Evolutionary conservation across 2,113 vertebrate species (phyloP).

Genomic region (Poecile atricapillus): DNA sequence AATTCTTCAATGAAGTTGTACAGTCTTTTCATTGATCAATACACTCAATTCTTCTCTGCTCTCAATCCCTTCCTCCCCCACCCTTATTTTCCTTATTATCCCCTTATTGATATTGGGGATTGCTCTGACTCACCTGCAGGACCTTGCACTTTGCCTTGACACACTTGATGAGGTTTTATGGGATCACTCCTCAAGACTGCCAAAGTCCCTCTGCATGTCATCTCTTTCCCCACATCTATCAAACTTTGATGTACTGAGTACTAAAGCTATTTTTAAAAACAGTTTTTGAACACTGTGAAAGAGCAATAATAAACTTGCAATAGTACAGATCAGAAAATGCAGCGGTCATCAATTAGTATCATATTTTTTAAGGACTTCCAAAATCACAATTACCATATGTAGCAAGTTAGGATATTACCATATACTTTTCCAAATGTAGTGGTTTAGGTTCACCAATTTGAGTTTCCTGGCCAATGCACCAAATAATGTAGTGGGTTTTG

Average conservation of each 20-base stretch:
- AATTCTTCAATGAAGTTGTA: background rate
- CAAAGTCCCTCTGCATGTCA: background rate
- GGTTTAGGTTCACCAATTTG: too few species aligned
- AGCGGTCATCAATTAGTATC: background rate
- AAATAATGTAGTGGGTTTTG: too few species aligned
- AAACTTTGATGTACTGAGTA: background rate
- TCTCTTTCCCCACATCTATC: background rate
- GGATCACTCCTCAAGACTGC: background rate
- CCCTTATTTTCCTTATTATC: background rate
- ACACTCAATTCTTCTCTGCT: background rate
- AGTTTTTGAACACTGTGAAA: background rate
- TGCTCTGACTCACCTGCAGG: background rate
- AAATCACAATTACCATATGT: background rate
- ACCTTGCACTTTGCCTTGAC: background rate
- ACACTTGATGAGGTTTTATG: background rate
- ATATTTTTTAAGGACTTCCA: background rate
- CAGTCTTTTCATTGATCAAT: background rate
- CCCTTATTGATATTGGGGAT: background rate
- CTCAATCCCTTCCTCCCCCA: background rate
- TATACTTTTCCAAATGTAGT: background rate
- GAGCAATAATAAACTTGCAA: background rate
- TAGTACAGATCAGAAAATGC: background rate
- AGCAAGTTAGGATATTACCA: background rate
- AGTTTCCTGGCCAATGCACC: too few species aligned
- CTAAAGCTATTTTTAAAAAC: background rate